phyloP scores from a whole-genome alignment of 2,888 invertebrate species.

The Ectobius pallidus region DNA sequence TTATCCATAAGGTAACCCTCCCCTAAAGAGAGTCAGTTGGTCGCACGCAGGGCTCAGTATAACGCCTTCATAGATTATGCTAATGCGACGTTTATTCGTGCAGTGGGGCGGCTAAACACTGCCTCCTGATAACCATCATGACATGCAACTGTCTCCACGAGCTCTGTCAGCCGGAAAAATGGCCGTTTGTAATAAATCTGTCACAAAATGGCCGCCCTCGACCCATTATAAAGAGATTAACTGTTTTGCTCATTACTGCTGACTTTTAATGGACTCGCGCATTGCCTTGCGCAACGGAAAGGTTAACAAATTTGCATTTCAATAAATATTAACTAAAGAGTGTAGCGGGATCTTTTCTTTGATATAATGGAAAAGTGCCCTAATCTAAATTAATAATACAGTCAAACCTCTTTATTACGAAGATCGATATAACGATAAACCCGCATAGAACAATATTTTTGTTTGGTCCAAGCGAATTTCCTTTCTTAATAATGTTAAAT shows the following conservation, averaged over 20 bases:
- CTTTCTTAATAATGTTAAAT: too few relatives aligned
- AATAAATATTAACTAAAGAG: too few relatives aligned
- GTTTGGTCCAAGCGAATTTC: too few relatives aligned
- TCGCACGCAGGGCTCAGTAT: not conserved
- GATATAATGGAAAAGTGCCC: too few relatives aligned
- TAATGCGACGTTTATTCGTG: not conserved
- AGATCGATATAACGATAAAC: too few relatives aligned
- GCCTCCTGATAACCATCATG: constrained; percentile 5
- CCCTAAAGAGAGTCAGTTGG: not conserved
- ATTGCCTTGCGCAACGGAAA: too few relatives aligned
- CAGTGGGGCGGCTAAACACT: constrained; percentile 14
- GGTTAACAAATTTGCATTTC: too few relatives aligned
- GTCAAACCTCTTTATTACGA: too few relatives aligned
- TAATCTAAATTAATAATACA: too few relatives aligned
- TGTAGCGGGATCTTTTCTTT: too few relatives aligned
- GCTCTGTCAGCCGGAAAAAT: constrained; percentile 1
- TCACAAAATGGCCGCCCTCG: not conserved
- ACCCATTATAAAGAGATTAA: not conserved
- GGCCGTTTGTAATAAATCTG: not conserved
- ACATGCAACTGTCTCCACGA: not conserved
- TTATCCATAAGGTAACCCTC: not conserved
- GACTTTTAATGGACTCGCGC: not conserved
- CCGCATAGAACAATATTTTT: too few relatives aligned
- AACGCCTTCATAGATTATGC: constrained; percentile 3
- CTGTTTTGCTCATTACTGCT: not conserved